These are phyloP conservation scores for Pteropus rufus DNA, from an alignment of 2,797 vertebrate genomes.

Conservation along the genomic window DNA sequence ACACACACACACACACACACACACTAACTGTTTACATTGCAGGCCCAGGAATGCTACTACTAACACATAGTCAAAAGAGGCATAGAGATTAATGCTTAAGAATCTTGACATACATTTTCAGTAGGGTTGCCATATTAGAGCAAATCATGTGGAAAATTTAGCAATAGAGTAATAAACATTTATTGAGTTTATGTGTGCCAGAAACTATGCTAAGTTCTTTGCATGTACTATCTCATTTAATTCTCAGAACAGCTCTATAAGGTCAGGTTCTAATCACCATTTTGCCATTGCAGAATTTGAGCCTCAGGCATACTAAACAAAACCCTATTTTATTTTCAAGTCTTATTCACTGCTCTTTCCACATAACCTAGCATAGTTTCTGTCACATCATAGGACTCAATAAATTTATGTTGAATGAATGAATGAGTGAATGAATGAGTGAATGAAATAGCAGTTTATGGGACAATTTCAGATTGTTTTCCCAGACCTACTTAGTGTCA, in stretches of 20 bases:
- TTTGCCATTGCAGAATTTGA: slow-evolving; percentile 19
- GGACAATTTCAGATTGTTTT: slow-evolving; percentile 14
- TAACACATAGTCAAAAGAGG: neutral
- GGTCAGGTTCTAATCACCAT: neutral
- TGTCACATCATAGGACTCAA: neutral
- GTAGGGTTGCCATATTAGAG: neutral
- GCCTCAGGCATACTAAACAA: neutral
- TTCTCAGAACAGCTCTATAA: neutral
- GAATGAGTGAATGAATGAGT: neutral
- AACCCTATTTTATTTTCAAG: neutral
- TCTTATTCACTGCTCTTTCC: neutral
- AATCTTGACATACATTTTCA: slow-evolving; percentile 25
- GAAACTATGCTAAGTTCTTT: neutral
- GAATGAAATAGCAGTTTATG: neutral
- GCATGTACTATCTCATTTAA: slow-evolving; percentile 19
- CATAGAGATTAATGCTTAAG: neutral
- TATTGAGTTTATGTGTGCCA: neutral
- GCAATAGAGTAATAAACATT: slow-evolving; percentile 26
- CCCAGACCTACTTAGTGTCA: neutral
- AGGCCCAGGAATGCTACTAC: neutral
- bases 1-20: too few species aligned
- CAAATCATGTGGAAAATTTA: slow-evolving; percentile 31
- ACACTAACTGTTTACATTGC: neutral
- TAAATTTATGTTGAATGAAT: neutral
- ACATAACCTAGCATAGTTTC: neutral